Conservation (phyloP, 1,140 invertebrate species). For the Neodiprion pinetum region DNA sequence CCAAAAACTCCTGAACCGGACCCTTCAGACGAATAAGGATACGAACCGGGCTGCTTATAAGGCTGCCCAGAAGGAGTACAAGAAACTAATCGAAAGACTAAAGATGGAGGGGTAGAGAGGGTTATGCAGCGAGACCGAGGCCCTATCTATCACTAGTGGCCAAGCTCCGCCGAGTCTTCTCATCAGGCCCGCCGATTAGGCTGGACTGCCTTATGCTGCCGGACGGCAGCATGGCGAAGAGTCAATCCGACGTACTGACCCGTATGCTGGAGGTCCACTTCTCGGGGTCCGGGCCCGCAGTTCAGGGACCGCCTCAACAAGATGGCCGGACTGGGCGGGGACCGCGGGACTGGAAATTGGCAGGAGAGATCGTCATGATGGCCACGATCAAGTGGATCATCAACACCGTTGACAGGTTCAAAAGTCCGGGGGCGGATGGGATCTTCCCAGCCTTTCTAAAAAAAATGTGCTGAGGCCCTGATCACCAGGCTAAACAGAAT, state of each 20-base stretch:
- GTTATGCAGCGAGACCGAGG: not conserved
- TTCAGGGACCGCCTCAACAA: not conserved
- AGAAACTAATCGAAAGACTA: constrained; percentile 10
- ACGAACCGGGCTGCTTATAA: not conserved
- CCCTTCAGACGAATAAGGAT: not conserved
- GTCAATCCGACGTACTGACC: constrained; percentile 6
- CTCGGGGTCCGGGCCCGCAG: not conserved
- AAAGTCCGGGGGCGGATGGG: no score
- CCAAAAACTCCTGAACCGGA: constrained; percentile 7
- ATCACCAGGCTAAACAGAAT: no score
- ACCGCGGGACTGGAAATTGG: not conserved
- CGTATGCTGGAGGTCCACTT: constrained; percentile 16
- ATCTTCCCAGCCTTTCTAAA: no score
- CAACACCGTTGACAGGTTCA: no score
- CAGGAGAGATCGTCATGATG: not conserved
- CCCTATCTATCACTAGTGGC: constrained; percentile 5
- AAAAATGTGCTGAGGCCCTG: no score
- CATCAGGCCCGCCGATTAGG: not conserved
- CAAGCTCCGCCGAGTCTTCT: constrained; percentile 18
- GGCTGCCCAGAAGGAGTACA: constrained; percentile 10
- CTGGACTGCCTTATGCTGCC: not conserved
- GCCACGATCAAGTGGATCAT: no score
- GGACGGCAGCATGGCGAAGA: not conserved
- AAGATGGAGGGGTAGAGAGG: constrained; percentile 5
- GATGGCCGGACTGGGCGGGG: not conserved